Conservation (phyloP, 2,113 vertebrate genomes). For the Psammodynastes pulverulentus region DNA sequence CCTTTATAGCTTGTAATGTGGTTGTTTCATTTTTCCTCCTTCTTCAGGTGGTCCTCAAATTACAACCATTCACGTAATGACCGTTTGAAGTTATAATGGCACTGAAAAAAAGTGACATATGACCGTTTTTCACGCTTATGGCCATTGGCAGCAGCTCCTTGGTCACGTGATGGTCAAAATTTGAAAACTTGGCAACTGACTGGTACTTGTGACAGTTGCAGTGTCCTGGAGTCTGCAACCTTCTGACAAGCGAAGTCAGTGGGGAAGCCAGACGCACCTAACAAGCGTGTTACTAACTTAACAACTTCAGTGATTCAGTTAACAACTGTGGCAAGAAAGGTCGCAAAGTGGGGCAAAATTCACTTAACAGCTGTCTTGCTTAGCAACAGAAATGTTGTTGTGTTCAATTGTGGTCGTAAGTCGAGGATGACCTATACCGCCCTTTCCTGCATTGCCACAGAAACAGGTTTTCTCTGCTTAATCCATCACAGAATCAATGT, state of each 20-base stretch:
- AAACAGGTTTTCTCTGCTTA: background rate
- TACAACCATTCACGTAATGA: too few species aligned
- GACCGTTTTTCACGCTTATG: too few species aligned
- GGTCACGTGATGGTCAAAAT: background rate
- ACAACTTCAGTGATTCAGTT: too few species aligned
- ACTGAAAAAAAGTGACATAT: too few species aligned
- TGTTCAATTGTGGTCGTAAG: background rate
- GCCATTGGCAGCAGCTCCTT: too few species aligned
- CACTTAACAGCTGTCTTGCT: background rate
- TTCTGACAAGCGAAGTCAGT: background rate
- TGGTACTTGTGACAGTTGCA: background rate
- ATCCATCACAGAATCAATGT: background rate
- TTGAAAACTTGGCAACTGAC: background rate
- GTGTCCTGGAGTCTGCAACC: too few species aligned
- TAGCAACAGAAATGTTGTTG: background rate
- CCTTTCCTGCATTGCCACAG: background rate
- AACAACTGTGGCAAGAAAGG: background rate
- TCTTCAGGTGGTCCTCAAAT: too few species aligned
- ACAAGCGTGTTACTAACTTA: too few species aligned
- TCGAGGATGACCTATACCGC: background rate
- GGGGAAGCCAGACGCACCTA: background rate
- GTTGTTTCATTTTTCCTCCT: background rate
- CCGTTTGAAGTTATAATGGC: too few species aligned
- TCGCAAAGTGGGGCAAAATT: background rate
- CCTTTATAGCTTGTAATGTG: background rate